Conservation (phyloP, 1,140 invertebrate species). For the Drosophila persimilis region DNA sequence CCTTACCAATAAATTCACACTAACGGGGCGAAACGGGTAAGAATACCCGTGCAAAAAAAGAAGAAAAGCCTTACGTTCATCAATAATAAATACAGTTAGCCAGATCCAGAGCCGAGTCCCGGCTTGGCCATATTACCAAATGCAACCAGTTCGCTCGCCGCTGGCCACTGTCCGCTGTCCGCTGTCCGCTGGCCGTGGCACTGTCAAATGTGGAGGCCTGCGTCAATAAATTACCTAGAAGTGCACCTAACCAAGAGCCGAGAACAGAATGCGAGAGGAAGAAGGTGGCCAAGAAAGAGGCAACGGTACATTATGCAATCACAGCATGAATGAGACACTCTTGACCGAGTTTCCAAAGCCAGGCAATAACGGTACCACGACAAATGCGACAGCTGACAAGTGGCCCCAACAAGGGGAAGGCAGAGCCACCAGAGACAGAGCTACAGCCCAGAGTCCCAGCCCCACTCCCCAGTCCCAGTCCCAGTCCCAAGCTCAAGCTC, state of each 20-base stretch:
- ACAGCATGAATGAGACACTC: slow-evolving; percentile 82
- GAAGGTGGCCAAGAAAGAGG: slow-evolving; percentile 46
- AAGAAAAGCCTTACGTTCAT: slow-evolving; percentile 59
- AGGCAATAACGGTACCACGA: slow-evolving; percentile 76
- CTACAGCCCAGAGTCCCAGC: background rate
- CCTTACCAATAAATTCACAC: slow-evolving; percentile 68
- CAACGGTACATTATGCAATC: slow-evolving; percentile 82
- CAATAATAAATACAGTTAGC: slow-evolving; percentile 75
- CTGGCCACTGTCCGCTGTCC: slow-evolving; percentile 22
- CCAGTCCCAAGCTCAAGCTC: slow-evolving; percentile 34
- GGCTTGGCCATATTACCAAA: slow-evolving; percentile 66
- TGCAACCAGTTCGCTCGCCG: slow-evolving; percentile 14
- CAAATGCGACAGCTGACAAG: slow-evolving; percentile 78
- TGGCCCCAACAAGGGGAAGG: slow-evolving; percentile 32
- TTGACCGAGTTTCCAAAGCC: slow-evolving; percentile 82
- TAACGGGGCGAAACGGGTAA: slow-evolving; percentile 56
- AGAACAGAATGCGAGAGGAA: slow-evolving; percentile 35
- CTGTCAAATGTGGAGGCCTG: slow-evolving; percentile 74
- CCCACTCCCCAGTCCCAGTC: slow-evolving; percentile 28
- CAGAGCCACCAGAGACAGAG: slow-evolving; percentile 3
- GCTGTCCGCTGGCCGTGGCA: slow-evolving; percentile 49
- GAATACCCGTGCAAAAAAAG: slow-evolving; percentile 3
- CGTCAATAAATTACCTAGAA: slow-evolving; percentile 76
- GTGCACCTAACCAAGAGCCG: slow-evolving; percentile 56
- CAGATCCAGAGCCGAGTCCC: slow-evolving; percentile 18